These are phyloP conservation scores for Drosophila auraria DNA, from an alignment of 1,140 invertebrate genomes.

Conservation along the genomic window DNA sequence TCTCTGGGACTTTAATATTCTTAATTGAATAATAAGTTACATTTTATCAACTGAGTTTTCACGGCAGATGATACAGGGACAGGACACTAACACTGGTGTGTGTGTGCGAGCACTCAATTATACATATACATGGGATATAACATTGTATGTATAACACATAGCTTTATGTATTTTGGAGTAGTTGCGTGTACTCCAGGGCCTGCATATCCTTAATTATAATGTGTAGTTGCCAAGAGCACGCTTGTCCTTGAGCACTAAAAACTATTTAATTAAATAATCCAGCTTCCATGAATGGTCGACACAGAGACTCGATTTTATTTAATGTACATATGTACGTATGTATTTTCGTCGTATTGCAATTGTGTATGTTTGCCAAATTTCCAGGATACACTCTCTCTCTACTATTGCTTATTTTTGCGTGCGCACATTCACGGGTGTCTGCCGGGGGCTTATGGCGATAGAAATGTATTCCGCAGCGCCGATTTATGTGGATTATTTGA, in stretches of 20 bases:
- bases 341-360: conserved; percentile 41
- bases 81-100: conserved; percentile 25
- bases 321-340: conserved; percentile 31
- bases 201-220: background rate
- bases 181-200: background rate
- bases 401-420: conserved; percentile 37
- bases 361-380: conserved; percentile 36
- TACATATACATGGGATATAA: conserved; percentile 41
- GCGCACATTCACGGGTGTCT: background rate
- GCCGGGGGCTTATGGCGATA: background rate
- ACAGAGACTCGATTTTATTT: conserved; percentile 36
- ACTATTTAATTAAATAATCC: conserved; percentile 24
- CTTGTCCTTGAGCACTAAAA: conserved; percentile 15
- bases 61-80: conserved; percentile 27
- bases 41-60: conserved; percentile 30
- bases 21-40: conserved; percentile 25
- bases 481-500: conserved; percentile 11
- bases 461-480: conserved; percentile 8
- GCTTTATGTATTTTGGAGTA: conserved; percentile 41
- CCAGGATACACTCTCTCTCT: conserved; percentile 35
- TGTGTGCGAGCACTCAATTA: conserved; percentile 33
- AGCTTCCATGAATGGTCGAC: conserved; percentile 15
- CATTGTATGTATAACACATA: conserved; percentile 48
- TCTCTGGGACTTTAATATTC: conserved; percentile 1
- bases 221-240: background rate